Evolutionary conservation across 2,113 vertebrate species (phyloP), one percentile per base, ranked within the genome.

Genomic region (Salvelinus fontinalis): DNA sequence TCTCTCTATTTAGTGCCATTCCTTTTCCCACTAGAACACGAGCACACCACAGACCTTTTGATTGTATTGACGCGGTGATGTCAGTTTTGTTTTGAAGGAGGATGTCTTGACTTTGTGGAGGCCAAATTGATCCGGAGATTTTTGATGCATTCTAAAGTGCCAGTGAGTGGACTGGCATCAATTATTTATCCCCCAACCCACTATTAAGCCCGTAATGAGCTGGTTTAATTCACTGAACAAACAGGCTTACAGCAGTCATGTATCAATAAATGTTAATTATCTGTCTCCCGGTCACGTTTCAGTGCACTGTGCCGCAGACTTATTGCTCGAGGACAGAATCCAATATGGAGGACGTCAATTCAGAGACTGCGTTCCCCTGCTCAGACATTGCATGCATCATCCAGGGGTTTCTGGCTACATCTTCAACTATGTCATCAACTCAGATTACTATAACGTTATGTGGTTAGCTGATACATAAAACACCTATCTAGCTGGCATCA

Each of bases 241-340:
- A 91, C 89, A 88, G 90, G 83, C 87, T 90, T 89, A 91, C 87
- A 89, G 88, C 86, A 89, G 88, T 87, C 89, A 86, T 91, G 87
- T 92, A 91, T 93, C 91, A 92, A 91, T 93, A 90, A 89, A 91
- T 89, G 91, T 89, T 92, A 89, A 92, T 92, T 90, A 89, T 86
- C 82, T 81, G 88, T 86, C 91, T 88, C 83, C 86, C 81, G 83
- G 82, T 85, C 31, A 26, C n/a, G 70, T 87, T 84, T 89, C 77
- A 0, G 51, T 68, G 75, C 78, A 80, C 75, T 48, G 26, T 22
- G 77, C 84, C 75, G 69, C 77, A 80, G 80, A 76, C 79, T 81
- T 79, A 85, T 85, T 85, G 88, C 82, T 85, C 74, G 83, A 79
- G 85, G 87, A 81, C 85, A 83, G 80, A 89, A 88, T 89, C 80